Conservation (phyloP, 2,888 invertebrate genomes). For the Fragum sueziense region DNA sequence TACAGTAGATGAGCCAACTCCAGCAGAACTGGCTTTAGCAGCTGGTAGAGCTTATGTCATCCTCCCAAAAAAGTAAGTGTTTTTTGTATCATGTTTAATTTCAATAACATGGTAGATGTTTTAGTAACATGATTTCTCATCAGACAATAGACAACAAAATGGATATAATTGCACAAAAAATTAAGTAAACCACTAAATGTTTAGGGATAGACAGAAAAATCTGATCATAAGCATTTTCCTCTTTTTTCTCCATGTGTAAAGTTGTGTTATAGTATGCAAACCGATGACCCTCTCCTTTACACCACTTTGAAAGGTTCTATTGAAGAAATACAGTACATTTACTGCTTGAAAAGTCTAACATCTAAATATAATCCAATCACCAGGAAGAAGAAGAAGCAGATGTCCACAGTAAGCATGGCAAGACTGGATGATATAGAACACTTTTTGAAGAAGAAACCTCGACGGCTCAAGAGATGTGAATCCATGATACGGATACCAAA, state of each 20-base stretch:
- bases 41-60: constrained; percentile 81
- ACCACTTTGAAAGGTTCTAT: too few relatives aligned
- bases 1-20: constrained; percentile 71
- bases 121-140: too few relatives aligned
- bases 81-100: too few relatives aligned
- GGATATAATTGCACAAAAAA: too few relatives aligned
- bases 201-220: not conserved
- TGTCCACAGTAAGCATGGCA: constrained; percentile 70
- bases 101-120: too few relatives aligned
- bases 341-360: too few relatives aligned
- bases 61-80: constrained; percentile 75
- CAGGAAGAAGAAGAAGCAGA: constrained; percentile 69
- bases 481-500: constrained; percentile 71
- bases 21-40: constrained; percentile 78
- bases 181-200: not conserved
- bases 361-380: too few relatives aligned
- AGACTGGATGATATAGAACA: constrained; percentile 77
- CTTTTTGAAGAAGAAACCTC: constrained; percentile 70
- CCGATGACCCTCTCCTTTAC: too few relatives aligned
- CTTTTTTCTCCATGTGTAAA: not conserved
- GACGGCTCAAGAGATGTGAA: constrained; percentile 61
- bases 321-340: too few relatives aligned
- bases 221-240: not conserved
- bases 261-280: too few relatives aligned
- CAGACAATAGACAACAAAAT: too few relatives aligned